phyloP scores from a whole-genome alignment of 2,113 vertebrate species.

The Triplophysa siluroides region DNA sequence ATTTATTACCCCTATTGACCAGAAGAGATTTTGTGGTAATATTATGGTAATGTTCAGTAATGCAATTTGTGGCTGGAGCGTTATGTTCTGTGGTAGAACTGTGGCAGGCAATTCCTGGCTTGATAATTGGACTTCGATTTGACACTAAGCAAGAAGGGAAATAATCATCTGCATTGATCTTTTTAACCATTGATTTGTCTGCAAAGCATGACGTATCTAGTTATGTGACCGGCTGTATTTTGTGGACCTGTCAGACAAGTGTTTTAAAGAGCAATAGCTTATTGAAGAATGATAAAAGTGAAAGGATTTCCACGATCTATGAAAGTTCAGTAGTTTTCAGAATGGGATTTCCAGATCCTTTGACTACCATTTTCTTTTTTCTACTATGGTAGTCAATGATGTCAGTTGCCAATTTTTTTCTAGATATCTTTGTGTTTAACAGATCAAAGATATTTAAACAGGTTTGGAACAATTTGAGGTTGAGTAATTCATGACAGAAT shows the following conservation, averaged over 20 bases:
- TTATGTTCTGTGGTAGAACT: conserved; percentile 25
- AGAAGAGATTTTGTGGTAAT: background rate
- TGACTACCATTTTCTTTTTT: no score
- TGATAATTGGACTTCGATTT: conserved; percentile 74
- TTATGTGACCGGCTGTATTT: conserved; percentile 52
- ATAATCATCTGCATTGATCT: conserved; percentile 69
- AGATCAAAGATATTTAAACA: no score
- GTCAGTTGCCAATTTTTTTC: no score
- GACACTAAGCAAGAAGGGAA: conserved; percentile 64
- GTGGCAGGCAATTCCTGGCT: conserved; percentile 42
- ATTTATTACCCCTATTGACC: background rate
- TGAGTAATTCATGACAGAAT: no score
- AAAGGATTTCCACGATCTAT: background rate
- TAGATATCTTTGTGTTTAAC: no score
- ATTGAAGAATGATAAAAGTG: background rate
- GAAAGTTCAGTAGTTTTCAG: no score
- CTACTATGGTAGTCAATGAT: no score
- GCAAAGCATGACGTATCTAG: conserved; percentile 61
- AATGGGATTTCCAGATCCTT: no score
- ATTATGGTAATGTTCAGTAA: background rate
- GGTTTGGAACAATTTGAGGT: no score
- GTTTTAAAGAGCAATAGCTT: background rate
- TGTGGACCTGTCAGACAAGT: background rate
- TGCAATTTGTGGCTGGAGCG: background rate
- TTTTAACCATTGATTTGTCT: conserved; percentile 68